Conservation (phyloP, 2,888 invertebrate species). For the Diadegma fenestrale region DNA sequence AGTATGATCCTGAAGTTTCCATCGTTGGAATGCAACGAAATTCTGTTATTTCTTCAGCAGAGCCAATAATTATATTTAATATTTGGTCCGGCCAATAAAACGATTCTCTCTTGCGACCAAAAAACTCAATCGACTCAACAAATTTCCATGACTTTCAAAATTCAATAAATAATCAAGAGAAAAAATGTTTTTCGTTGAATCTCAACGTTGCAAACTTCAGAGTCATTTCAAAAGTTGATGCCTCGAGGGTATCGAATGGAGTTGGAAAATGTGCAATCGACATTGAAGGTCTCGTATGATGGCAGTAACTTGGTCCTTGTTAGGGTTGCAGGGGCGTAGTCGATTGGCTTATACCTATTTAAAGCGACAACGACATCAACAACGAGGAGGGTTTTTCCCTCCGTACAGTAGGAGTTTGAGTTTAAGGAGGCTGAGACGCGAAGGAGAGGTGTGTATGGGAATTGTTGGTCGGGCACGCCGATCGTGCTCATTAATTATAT, state of each 20-base stretch:
- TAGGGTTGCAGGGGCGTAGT: conserved; percentile 25
- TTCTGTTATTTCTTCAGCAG: too few relatives aligned
- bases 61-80: too few relatives aligned
- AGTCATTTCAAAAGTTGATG: too few relatives aligned
- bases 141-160: too few relatives aligned
- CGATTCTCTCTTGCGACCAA: too few relatives aligned
- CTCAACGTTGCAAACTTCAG: too few relatives aligned
- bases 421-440: conserved; percentile 24
- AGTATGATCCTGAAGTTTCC: too few relatives aligned
- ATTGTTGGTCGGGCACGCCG: conserved; percentile 74
- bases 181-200: too few relatives aligned
- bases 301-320: not conserved
- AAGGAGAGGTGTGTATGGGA: conserved; percentile 81
- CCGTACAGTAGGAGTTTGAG: conserved; percentile 47
- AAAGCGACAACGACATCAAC: conserved; percentile 17
- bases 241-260: not conserved
- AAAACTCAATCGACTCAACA: too few relatives aligned
- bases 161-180: too few relatives aligned
- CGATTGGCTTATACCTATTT: conserved; percentile 39
- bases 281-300: conserved; percentile 20
- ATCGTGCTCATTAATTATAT: conserved; percentile 83
- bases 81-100: too few relatives aligned
- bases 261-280: not conserved
- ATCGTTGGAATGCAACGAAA: too few relatives aligned
- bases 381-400: conserved; percentile 14